phyloP scores from a whole-genome alignment of 2,113 vertebrate species.

The Ctenodactylus gundi region DNA sequence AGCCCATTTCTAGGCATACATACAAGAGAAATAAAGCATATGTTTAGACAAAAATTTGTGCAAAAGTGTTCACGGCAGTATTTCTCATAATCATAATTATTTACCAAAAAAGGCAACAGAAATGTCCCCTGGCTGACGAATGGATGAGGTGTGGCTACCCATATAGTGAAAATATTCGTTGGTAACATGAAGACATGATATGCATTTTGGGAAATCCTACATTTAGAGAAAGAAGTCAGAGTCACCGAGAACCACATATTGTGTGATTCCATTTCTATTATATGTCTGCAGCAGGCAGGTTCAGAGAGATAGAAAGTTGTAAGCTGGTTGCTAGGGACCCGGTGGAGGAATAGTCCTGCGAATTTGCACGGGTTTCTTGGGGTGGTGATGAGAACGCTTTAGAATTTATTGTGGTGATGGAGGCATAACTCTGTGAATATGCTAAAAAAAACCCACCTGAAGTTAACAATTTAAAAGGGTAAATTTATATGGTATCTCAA shows the following conservation, averaged over 20 bases:
- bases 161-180: background rate
- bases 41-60: background rate
- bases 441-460: background rate
- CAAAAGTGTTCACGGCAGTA: background rate
- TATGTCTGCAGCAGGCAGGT: background rate
- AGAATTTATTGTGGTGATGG: background rate
- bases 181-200: background rate
- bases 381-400: background rate
- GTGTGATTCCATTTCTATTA: background rate
- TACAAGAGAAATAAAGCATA: background rate
- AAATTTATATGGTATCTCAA: background rate
- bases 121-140: background rate
- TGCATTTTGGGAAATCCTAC: background rate
- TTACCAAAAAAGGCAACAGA: background rate
- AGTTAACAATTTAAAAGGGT: background rate
- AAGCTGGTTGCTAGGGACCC: background rate
- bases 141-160: background rate
- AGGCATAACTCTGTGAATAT: background rate
- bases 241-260: background rate
- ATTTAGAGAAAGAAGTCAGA: background rate
- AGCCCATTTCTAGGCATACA: background rate
- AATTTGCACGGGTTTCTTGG: background rate
- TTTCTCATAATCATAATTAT: background rate
- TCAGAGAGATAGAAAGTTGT: background rate
- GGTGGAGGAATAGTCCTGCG: background rate